These are phyloP conservation scores for Ferrisia virgata DNA, from an alignment of 2,888 invertebrate genomes.

Conservation along the genomic window DNA sequence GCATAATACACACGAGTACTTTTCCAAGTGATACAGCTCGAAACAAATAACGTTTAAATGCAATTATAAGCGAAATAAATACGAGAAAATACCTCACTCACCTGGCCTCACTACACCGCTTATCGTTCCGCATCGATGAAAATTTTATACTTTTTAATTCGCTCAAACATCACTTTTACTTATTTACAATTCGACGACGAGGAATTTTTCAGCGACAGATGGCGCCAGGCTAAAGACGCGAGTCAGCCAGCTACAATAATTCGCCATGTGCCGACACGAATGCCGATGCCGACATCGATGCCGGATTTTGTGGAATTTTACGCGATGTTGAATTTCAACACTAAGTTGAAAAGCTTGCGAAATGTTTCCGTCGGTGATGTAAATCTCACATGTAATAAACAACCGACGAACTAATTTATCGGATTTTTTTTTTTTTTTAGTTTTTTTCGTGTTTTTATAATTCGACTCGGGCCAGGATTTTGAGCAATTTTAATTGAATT, in stretches of 20 bases:
- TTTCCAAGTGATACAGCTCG: neutral
- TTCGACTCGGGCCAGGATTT: no score
- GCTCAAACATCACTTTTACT: neutral
- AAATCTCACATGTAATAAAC: neutral
- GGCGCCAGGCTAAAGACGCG: neutral
- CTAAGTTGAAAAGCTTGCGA: neutral
- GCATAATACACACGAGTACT: neutral
- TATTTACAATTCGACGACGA: neutral
- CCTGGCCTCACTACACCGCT: no score
- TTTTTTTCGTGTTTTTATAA: no score
- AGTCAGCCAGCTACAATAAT: neutral
- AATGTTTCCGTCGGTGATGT: neutral
- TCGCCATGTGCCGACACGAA: neutral
- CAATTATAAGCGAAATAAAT: neutral
- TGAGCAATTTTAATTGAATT: no score
- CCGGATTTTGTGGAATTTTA: neutral
- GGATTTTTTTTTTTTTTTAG: no score
- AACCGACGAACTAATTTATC: neutral
- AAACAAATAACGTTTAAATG: neutral
- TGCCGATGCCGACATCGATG: no score
- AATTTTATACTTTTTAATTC: neutral
- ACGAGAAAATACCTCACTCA: constrained; percentile 1
- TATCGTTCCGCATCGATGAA: constrained; percentile 17
- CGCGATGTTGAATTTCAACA: neutral
- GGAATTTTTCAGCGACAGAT: neutral